Evolutionary conservation across 2,888 invertebrate species (phyloP), one percentile per base, ranked within the genome.

Genomic region (Dynastes maya): DNA sequence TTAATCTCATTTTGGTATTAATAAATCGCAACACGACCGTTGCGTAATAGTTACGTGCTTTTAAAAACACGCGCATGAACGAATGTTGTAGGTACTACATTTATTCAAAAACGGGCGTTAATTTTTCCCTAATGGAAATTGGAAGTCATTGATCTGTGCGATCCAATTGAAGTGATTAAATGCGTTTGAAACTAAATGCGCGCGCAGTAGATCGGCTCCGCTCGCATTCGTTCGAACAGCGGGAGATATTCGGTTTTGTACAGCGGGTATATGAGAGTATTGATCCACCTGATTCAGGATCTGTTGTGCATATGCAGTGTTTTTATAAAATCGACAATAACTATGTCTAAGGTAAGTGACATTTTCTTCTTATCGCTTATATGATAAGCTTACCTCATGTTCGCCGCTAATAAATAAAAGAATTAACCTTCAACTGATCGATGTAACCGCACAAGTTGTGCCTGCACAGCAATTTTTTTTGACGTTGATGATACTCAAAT

Each of bases 201-300:
- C 76, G 81, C 81, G 80, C 82, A 81, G 29, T 55, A 4, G 40
- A 61, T 74, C 72, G 72, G 76, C 32, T 58, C 77, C 58, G 65
- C 79, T 82, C 82, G 82, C 67, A 67, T 77, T 68, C 78, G 63
- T 80, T 81, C 81, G 79, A 27, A 79, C 78, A 81, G 82, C 80
- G 80, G 82, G 81, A 82, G 79, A 81, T 78, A 78, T 80, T 80
- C 68, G 80, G 77, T 77, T 68, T 61, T 76, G 68, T 82, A 80
- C 77, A 76, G 61, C 5, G 40, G 58, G n/a, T 9, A 40, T 53
- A 45, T 2, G 55, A 67, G 67, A 72, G 80, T 82, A 82, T 82
- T 81, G 82, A 82, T 82, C 80, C 78, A 77, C 76, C 80, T 78
- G 81, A 80, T 80, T 81, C 79, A 71, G 77, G 70, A 79, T 72